Base-by-base conservation (phyloP, 1,140 invertebrate genomes). In the Cotesia glomerata region DNA sequence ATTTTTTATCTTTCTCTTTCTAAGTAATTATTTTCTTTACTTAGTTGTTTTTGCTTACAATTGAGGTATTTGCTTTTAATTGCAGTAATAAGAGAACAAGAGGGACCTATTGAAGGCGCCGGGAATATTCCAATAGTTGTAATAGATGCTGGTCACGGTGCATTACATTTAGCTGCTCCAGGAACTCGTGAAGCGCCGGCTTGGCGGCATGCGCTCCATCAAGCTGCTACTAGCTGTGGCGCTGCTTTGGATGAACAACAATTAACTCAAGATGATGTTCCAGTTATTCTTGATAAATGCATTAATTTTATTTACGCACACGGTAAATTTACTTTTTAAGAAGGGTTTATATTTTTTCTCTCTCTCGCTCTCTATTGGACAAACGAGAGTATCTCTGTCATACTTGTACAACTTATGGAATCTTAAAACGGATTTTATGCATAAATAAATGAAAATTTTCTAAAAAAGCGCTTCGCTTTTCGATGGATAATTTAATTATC, bases 271-370 rank as follows among this genome's bases (percentile, higher is more conserved):
- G 93, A 95, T 73, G 91, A 96, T 82, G 90, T 97, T 35, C 95
- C 95, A 26, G 93, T 95, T 13, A 92, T 97, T 68, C 93, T 97
- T 2, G 94, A 97, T 76, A 96, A 95, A 82, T 97, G 95, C 84
- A 92, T 97, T 52, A 95, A 94, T 79, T 96, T 96, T 79, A 92
- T 97, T 70, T 94, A 94, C 76, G 90, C 92, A 13, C 91, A 96
- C 82, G 95, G 94, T 94, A 88, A 26, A 26, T 26, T 26, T 26
- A 26, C 26, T 26, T 26, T 26, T 26, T 26, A n/a, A n/a, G n/a
- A n/a, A n/a, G n/a, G n/a, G n/a, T n/a, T n/a, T n/a, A n/a, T n/a
- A n/a, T n/a, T n/a, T n/a, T n/a, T n/a, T n/a, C n/a, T n/a, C n/a
- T n/a, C n/a, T n/a, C n/a, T n/a, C n/a, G n/a, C n/a, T n/a, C n/a